A percentile compares a stretch with the other conserved stretches of the same genome.
Conservation (phyloP, 2,888 invertebrate species). For the Monoplex corrugatus region DNA sequence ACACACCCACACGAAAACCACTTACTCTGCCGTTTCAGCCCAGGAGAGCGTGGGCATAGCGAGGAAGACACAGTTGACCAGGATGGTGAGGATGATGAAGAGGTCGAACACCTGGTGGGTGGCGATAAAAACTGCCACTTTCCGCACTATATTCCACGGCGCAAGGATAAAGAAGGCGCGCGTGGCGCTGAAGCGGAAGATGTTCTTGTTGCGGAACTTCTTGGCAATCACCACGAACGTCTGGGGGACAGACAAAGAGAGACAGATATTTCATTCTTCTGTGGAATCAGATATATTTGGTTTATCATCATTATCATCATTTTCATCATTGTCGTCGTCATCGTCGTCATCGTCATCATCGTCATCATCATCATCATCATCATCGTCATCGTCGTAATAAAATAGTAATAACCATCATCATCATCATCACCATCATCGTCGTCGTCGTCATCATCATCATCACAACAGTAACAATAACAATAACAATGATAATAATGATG, state of each 20-base stretch:
- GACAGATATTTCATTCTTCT: too few species aligned
- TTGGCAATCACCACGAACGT: constrained; percentile 98
- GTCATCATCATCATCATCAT: constrained; percentile 42
- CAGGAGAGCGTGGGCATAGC: constrained; percentile 85
- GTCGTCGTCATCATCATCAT: constrained; percentile 9
- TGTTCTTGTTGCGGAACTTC: constrained; percentile 96
- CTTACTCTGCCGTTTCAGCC: constrained; percentile 95
- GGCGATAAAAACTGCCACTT: constrained; percentile 93
- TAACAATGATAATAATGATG: too few species aligned
- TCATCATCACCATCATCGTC: constrained; percentile 40
- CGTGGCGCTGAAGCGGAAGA: constrained; percentile 97
- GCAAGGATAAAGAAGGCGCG: constrained; percentile 95
- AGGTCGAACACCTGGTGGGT: constrained; percentile 98
- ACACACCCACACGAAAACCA: constrained; percentile 75
- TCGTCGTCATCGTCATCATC: constrained; percentile 36
- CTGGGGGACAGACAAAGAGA: constrained; percentile 83
- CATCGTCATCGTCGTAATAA: constrained; percentile 10
- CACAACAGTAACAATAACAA: not conserved
- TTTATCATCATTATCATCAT: too few species aligned
- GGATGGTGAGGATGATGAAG: constrained; percentile 97
- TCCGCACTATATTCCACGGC: constrained; percentile 93
- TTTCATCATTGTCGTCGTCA: too few species aligned
- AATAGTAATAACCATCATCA: not conserved
- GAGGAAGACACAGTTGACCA: constrained; percentile 98
- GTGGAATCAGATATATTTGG: too few species aligned